Evolutionary conservation across 2,888 invertebrate species (phyloP), one percentile per base, ranked within the genome.

Genomic region (Brachynemurus nebulosus): DNA sequence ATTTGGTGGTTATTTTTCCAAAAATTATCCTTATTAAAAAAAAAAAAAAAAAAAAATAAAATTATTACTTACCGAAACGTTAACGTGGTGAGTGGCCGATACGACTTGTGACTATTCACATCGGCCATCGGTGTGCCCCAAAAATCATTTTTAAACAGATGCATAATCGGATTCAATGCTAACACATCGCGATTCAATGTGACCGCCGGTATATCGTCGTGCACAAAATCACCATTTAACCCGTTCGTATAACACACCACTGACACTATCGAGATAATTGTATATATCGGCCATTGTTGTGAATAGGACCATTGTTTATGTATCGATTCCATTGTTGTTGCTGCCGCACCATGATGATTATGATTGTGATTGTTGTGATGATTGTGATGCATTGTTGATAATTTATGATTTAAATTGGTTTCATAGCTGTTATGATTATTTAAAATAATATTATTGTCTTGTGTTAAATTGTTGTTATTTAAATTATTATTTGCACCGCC

Each of bases 71-170:
- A 89, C 89, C 89, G 77, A 69, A 90, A 90, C 7, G 85, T 80
- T 42, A 89, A 68, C 40, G 82, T 80, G 12, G 86, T 86, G 51
- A 90, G 67, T 33, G 90, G 89, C 54, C 89, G 71, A 64, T 89
- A 89, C 42, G 86, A 86, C 69, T 89, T 89, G 67, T 89, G 90
- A 55, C 86, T 88, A 58, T 72, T 72, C 42, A 76, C 67, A 57
- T 85, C 82, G n/a, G 76, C 72, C 83, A 90, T 86, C 23, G 84
- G 79, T 44, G 80, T 83, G n/a, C 89, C 89, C 90, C 89, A 90
- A 62, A 88, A 90, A 65, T 90, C 90, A 61, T 86, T 82, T 55
- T 69, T 67, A 57, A 85, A 77, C 54, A 83, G 69, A 54, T 72
- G 71, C 49, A 67, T 58, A 54, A 82, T 62, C 21, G 76, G 65